phyloP scores from a whole-genome alignment of 2,797 vertebrate species.

The Argya squamiceps region DNA sequence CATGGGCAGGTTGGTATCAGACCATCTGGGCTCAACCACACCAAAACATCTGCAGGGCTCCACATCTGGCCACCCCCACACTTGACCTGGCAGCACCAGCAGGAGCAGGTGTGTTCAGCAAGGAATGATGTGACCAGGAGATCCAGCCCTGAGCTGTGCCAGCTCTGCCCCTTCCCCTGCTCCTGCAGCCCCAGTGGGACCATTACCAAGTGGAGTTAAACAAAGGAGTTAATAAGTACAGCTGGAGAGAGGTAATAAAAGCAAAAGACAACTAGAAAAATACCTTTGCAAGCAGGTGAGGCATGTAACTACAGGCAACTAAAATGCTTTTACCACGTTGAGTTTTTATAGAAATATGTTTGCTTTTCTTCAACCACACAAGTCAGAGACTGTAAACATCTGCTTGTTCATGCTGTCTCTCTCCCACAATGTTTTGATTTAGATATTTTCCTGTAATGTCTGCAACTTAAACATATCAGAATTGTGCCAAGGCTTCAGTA shows the following conservation, averaged over 20 bases:
- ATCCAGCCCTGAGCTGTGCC: not conserved
- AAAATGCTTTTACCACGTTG: not conserved
- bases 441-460: slow-evolving; percentile 35
- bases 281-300: not conserved
- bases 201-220: not conserved
- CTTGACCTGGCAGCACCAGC: not conserved
- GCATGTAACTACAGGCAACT: not conserved
- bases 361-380: slow-evolving; percentile 15
- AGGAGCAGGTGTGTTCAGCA: not conserved
- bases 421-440: slow-evolving; percentile 59
- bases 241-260: not conserved
- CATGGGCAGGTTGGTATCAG: not conserved
- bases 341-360: not conserved
- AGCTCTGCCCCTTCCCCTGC: not conserved
- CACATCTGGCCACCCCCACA: not conserved
- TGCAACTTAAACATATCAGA: slow-evolving; percentile 35
- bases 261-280: not conserved
- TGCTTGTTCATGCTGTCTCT: slow-evolving; percentile 7
- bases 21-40: not conserved
- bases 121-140: not conserved
- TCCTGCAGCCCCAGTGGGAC: not conserved
- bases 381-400: slow-evolving; percentile 51
- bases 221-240: not conserved
- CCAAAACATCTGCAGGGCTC: not conserved
- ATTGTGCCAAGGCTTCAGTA: slow-evolving; percentile 21